phyloP scores from a whole-genome alignment of 2,113 vertebrate genomes.

The Mobula birostris region DNA sequence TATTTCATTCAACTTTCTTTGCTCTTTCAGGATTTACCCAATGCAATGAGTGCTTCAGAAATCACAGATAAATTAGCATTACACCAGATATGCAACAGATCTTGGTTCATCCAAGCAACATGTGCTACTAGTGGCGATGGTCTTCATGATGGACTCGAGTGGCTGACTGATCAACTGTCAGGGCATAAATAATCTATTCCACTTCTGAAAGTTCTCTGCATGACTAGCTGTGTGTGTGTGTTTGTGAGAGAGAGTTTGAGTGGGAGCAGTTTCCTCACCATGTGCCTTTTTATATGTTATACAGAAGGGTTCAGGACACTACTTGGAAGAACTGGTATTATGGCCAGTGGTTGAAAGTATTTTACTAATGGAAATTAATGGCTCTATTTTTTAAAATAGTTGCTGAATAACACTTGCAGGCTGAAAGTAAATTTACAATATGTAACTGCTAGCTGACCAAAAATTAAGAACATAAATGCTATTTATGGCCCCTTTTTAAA shows the following conservation, averaged over 20 bases:
- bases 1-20: not conserved
- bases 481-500: slow-evolving; percentile 18
- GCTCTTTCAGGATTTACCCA: slow-evolving; percentile 63
- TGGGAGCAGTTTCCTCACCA: slow-evolving; percentile 36
- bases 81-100: slow-evolving; percentile 56
- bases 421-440: not conserved
- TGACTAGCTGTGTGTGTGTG: not conserved
- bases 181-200: slow-evolving; percentile 60
- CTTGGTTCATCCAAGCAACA: slow-evolving; percentile 72
- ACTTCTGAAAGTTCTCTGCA: not conserved
- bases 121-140: slow-evolving; percentile 70
- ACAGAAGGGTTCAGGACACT: slow-evolving; percentile 20
- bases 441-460: not conserved
- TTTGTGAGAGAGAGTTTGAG: slow-evolving; percentile 19
- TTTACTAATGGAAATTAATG: slow-evolving; percentile 22
- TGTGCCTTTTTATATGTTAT: slow-evolving; percentile 31
- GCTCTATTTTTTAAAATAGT: slow-evolving; percentile 8
- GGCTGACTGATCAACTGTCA: slow-evolving; percentile 68
- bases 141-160: slow-evolving; percentile 72
- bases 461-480: not conserved
- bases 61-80: slow-evolving; percentile 67
- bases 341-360: not conserved
- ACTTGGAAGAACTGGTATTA: slow-evolving; percentile 7
- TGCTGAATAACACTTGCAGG: not conserved
- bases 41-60: slow-evolving; percentile 70